These are phyloP conservation scores for Malurus melanocephalus DNA, from an alignment of 2,113 vertebrate species.

Conservation along the genomic window DNA sequence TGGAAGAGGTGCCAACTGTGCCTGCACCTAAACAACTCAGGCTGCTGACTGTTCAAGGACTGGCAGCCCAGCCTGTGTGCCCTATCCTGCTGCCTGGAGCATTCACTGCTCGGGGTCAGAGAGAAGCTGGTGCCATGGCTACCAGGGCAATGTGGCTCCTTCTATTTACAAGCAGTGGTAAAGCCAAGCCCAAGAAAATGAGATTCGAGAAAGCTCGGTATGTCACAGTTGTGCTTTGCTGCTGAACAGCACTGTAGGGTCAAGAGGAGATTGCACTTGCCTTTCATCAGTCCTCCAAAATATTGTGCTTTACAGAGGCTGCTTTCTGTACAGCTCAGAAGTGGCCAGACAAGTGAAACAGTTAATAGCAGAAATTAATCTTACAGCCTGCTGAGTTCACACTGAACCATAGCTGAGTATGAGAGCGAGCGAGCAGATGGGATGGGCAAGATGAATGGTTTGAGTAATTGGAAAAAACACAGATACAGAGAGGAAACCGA, in stretches of 20 bases:
- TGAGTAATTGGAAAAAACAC: conserved; percentile 54
- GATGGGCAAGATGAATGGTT: conserved; percentile 49
- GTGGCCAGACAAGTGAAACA: conserved; percentile 49
- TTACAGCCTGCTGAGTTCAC: conserved; percentile 56
- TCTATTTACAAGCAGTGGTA: neutral
- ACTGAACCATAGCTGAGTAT: conserved; percentile 39
- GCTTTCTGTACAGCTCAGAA: conserved; percentile 22
- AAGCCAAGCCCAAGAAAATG: neutral
- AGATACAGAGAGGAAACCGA: conserved; percentile 39
- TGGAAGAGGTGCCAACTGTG: neutral
- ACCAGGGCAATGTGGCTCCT: neutral
- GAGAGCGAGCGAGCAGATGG: conserved; percentile 39
- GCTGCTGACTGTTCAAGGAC: neutral
- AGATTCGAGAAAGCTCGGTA: neutral
- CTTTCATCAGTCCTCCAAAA: conserved; percentile 32
- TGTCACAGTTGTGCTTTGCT: neutral
- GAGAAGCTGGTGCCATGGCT: neutral
- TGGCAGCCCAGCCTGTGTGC: neutral
- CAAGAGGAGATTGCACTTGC: conserved; percentile 18
- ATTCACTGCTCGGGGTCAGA: neutral
- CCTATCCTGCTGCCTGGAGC: neutral
- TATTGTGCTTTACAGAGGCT: neutral
- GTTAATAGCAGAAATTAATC: conserved; percentile 53
- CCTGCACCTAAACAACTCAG: neutral
- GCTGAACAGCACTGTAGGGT: neutral